Base-by-base conservation (phyloP, 2,888 invertebrate genomes). In the Thysanoteuthis rhombus region DNA sequence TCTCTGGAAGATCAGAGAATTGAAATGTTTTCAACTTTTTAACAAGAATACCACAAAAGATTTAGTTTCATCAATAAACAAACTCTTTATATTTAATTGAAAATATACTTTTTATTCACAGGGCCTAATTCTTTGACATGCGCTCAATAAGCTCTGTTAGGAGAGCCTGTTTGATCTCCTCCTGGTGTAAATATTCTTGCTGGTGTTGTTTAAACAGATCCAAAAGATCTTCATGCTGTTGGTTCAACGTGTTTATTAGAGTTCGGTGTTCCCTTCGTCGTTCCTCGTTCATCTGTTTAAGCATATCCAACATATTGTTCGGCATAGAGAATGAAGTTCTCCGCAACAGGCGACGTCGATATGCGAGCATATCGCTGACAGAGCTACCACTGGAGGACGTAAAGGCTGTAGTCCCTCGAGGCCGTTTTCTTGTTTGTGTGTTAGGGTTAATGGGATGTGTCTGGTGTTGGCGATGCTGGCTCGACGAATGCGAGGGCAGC, bases 221-320 rank as follows among this genome's bases (percentile, higher is more conserved):
- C n/a, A 92, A 45, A n/a, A 92, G n/a, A 36, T 75, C 75, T 36
- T 75, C 75, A 8, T 92, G 92, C 6, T 92, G 92, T 42, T 92
- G 92, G 16, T 45, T 92, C 45, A 92, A 45, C n/a, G 92, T 92
- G 40, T 40, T 45, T 32, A 92, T 32, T 8, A 92, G 45, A n/a
- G 40, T 45, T 36, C 40, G 40, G 92, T 92, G 92, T 92, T 92
- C 92, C 12, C 92, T 40, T 28, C 92, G 92, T 45, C 92, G 39
- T 42, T 92, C 92, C 45, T 92, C 92, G 22, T 92, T 92, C 92
- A 92, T 92, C 36, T 92, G 92, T 92, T 92, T 92, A 19, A 92
- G 45, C 42, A 42, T 92, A n/a, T 92, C 92, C 42, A 92, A 12
- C 19, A 45, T 42, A 92, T 32, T 92, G 92, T 42, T 92, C 2